Percentiles rank a stretch among this genome's conserved stretches.
Conservation (phyloP, 2,888 invertebrate genomes). For the Protophormia terraenovae region DNA sequence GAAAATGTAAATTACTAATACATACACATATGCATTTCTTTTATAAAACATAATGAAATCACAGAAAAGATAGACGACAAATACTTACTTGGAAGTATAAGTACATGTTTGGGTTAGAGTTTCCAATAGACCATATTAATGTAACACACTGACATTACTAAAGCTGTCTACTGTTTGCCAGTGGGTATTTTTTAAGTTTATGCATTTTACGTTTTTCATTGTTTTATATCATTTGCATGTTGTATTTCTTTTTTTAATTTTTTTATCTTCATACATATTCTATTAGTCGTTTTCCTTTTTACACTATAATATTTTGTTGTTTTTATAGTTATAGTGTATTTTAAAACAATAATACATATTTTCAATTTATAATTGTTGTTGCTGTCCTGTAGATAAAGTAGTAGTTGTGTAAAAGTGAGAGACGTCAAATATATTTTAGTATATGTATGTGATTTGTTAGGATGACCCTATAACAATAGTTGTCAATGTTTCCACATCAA, state of each 20-base stretch:
- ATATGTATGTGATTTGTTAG: too few relatives aligned
- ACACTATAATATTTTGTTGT: neutral
- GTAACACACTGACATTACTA: neutral
- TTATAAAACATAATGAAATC: neutral
- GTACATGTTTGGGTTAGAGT: neutral
- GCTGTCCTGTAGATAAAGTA: neutral
- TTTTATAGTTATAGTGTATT: too few relatives aligned
- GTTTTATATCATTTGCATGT: neutral
- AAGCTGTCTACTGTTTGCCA: neutral
- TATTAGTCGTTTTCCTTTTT: neutral
- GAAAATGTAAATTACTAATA: neutral
- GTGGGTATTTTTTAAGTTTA: neutral
- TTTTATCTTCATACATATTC: neutral
- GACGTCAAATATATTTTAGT: too few relatives aligned
- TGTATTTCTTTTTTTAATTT: neutral
- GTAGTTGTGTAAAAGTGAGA: too few relatives aligned
- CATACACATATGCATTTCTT: neutral
- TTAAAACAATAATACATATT: too few relatives aligned
- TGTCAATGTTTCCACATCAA: too few relatives aligned
- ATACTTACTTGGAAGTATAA: neutral
- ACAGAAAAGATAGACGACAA: neutral
- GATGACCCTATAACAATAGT: too few relatives aligned
- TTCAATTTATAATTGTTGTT: neutral
- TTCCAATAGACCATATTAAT: neutral
- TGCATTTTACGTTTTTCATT: neutral